Base-by-base conservation (phyloP, 2,113 vertebrate species). In the Raja brachyura region DNA sequence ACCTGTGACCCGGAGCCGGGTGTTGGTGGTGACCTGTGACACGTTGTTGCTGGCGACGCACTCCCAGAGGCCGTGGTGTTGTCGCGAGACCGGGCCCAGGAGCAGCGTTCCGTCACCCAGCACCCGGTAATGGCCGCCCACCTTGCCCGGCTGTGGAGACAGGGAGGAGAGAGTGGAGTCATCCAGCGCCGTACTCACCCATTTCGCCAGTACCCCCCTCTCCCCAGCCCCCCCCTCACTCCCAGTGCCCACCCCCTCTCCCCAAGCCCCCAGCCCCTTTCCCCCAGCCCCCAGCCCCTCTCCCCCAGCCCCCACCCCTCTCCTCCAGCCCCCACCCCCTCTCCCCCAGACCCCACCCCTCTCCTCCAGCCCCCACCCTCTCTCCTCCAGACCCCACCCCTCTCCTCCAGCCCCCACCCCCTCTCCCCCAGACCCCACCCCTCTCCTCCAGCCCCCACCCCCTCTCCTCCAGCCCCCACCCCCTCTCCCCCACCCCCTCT, bases 1-100 rank as follows among this genome's bases (percentile, higher is more conserved):
- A 99, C 99, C 98, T 92, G 99, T 96, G 76, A 98, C 99, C 0
- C 97, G 96, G 93, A 99, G 94, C 0, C 96, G 94, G 18, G 98
- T 98, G 94, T 95, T 75, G 2, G 96, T 39, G 48, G 96, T 96
- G 95, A 98, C 96, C 0, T 94, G 97, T 93, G 98, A 98, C 14
- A 99, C 98, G 0, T 94, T 95, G 90, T 98, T 99, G 94, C 96
- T 96, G 93, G 97, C 98, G 0, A 94, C 94, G 94, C 99, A 99
- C 93, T 98, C 96, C 99, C 99, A 99, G 9, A 95, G 94, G 4
- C 99, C 98, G 0, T 99, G 97, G 94, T 99, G 98, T 94, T 98
- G 97, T 95, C 99, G 99, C 93, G 94, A 94, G 77, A 99, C 94
- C 0, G 98, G 97, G 61, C 93, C 96, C 76, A 99, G 95, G 92